Base-by-base conservation (phyloP, 2,888 invertebrate species). In the Agriopis aurantiaria region DNA sequence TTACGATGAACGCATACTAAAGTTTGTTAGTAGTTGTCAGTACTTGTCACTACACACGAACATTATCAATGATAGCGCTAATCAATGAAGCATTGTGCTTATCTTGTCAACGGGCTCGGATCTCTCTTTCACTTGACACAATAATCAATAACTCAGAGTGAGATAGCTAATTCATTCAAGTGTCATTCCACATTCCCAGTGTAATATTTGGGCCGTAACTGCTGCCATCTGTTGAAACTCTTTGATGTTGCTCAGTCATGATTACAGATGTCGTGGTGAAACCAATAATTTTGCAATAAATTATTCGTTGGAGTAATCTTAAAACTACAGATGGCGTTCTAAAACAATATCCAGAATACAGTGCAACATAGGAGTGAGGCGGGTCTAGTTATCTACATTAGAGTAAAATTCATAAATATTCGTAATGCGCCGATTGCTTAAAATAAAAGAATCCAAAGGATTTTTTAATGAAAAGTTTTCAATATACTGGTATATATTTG, bases 101-200 rank as follows among this genome's bases (percentile, higher is more conserved):
- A 66, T 59, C 59, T 48, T 7, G 12, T 40, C 66, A 63, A 71
- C 51, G 43, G 33, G 68, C 67, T 83, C 79, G 78, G 78, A 73
- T 77, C 71, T 91, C 91, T 89, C 91, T 86, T 75, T 92, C 83
- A 63, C 75, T 73, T 86, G 61, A 57, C 48, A n/a, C 41, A 12
- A 46, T 59, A 68, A 56, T 40, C 2, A 60, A 57, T 53, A 8
- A 11, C 45, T 11, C n/a, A 17, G 41, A 66, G 45, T 43, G 69
- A 64, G 57, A 56, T 58, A 64, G 68, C 74, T 79, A 77, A 76
- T 79, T 63, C 82, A 82, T 78, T 78, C 61, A 51, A 55, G 55
- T 68, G 61, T 53, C 61, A 61, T 75, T 75, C 75, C 63, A 71
- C 69, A 74, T 78, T 78, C 43, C 72, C 69, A 74, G 72, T 53